A percentile compares a stretch with the other conserved stretches of the same genome.
These are phyloP conservation scores for Beroe forskalii DNA, from an alignment of 37 sponge, comb jelly and placozoan species.

Conservation along the genomic window DNA sequence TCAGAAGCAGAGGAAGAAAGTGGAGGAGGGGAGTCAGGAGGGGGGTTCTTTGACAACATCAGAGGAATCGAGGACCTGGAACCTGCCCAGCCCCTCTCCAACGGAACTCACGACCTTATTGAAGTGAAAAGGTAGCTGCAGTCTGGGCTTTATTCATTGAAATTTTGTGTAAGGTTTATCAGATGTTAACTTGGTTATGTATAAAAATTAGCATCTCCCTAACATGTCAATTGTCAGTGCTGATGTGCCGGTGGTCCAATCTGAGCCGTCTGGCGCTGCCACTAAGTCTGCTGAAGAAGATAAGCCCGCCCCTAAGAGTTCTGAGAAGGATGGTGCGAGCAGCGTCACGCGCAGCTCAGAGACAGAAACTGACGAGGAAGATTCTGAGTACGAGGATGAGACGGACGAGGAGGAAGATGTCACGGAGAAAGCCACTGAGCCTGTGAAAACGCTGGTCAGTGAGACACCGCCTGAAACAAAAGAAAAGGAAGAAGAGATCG, in stretches of 20 bases:
- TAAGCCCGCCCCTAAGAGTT: neutral
- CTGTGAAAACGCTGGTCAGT: slow-evolving; percentile 21
- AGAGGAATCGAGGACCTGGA: slow-evolving; percentile 39
- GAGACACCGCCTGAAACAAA: neutral
- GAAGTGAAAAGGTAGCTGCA: neutral
- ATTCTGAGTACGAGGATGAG: slow-evolving; percentile 34
- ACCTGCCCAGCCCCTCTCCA: neutral
- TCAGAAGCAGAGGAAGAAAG: neutral
- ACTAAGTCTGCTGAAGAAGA: neutral
- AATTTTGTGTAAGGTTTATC: no score
- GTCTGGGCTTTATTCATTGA: no score
- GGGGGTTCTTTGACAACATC: slow-evolving; percentile 45
- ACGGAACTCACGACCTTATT: neutral
- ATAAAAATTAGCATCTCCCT: no score
- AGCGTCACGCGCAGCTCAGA: no score
- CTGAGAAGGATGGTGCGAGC: no score
- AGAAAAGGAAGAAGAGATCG: slow-evolving; percentile 3
- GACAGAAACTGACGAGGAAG: no score
- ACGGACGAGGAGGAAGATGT: slow-evolving; percentile 7
- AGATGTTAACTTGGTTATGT: no score
- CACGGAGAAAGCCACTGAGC: neutral
- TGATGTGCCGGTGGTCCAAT: neutral
- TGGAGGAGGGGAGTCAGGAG: neutral
- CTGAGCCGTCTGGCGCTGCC: neutral
- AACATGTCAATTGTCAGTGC: no score